These are phyloP conservation scores for Cantharis nigra DNA, from an alignment of 2,888 invertebrate species.

Conservation along the genomic window DNA sequence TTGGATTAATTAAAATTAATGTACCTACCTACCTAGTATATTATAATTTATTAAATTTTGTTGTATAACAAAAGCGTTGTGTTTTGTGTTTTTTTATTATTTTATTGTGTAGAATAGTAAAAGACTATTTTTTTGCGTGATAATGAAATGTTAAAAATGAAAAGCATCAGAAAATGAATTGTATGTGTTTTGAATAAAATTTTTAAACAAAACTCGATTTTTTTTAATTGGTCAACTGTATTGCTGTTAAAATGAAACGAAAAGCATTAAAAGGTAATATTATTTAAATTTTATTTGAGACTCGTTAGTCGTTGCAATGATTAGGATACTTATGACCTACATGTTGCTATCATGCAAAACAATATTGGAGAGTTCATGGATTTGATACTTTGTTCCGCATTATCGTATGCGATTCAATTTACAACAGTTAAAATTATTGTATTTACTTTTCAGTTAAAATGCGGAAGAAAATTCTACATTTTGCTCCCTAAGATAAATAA, in stretches of 20 bases:
- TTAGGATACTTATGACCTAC: background rate
- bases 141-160: background rate
- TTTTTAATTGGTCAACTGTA: background rate
- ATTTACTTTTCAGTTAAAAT: too few relatives aligned
- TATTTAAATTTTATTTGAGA: background rate
- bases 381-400: background rate
- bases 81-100: background rate
- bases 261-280: background rate
- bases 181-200: background rate
- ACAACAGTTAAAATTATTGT: background rate
- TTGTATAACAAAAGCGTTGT: background rate
- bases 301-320: background rate
- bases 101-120: background rate
- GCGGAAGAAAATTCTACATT: too few relatives aligned
- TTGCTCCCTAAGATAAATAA: too few relatives aligned
- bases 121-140: background rate
- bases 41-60: background rate
- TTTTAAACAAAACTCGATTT: background rate
- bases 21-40: background rate
- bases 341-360: background rate
- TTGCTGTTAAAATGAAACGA: background rate
- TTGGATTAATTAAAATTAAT: slow-evolving; percentile 6
- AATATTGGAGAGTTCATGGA: background rate
- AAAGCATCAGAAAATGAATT: background rate
- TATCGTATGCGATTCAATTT: background rate